Base-by-base conservation (phyloP, 2,888 invertebrate genomes). In the Hypselothyrea guttata region DNA sequence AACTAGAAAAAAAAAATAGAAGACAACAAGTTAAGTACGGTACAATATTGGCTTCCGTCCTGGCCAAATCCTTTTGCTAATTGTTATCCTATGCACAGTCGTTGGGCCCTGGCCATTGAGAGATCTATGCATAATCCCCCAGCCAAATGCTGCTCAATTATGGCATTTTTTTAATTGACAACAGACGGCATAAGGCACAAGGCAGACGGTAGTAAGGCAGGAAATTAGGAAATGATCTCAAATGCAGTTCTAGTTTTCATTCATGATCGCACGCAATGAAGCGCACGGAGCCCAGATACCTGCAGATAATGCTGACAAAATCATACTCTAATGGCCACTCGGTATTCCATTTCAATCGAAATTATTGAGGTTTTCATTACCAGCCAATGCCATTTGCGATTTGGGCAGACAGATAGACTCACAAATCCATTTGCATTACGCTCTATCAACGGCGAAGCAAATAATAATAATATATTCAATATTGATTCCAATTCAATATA, bases 1-100 rank as follows among this genome's bases (percentile, higher is more conserved):
- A 18, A 28, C 31, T 18, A 35, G 30, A 18, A 44, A 40, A 51
- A 46, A 53, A 44, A 44, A 57, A 35, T 34, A 55, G 58, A 71
- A 63, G 82, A 75, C 78, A 75, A 84, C 83, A 78, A 82, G 84
- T 77, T 78, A 84, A 84, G 84, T 84, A 77, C 61, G 51, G 63
- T 59, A 37, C 53, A 38, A 41, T 33, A 53, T 53, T 65, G 77
- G 84, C 82, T 78, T 84, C 78, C 84, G 84, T 82, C 63, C 60
- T 67, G 52, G 16, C 49, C 65, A 84, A 84, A 78, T 78, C 78
- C 84, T 78, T 78, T 78, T 37, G 75, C 78, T 78, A 82, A 84
- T 78, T 78, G 78, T 82, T 82, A 78, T 78, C 84, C 78, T 57
- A 77, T 73, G 60, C 66, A 55, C 28, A 47, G 28, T 9, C 28